These are phyloP conservation scores for Apoda limacodes DNA, from an alignment of 2,888 invertebrate species.

Conservation along the genomic window DNA sequence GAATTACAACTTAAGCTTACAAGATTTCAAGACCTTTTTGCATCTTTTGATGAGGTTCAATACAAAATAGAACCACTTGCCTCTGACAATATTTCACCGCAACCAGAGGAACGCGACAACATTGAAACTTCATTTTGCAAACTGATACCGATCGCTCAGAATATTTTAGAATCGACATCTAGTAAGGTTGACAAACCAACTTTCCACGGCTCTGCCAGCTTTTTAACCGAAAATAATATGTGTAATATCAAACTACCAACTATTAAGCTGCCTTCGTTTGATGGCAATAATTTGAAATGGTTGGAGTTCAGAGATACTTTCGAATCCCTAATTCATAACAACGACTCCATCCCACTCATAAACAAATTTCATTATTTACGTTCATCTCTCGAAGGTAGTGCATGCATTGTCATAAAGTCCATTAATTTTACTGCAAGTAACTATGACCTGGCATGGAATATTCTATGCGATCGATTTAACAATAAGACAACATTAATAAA, in stretches of 20 bases:
- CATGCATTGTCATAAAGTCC: slow-evolving; percentile 9
- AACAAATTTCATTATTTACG: slow-evolving; percentile 21
- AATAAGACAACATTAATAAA: slow-evolving; percentile 9
- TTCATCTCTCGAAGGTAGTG: slow-evolving; percentile 14
- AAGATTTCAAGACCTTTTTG: neutral
- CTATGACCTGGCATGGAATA: slow-evolving; percentile 10
- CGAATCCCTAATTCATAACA: slow-evolving; percentile 16
- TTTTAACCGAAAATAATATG: too few species aligned
- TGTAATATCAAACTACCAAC: slow-evolving; percentile 6
- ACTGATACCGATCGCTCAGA: too few species aligned
- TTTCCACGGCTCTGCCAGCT: too few species aligned
- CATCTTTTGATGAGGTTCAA: neutral
- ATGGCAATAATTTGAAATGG: slow-evolving; percentile 16
- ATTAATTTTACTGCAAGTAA: slow-evolving; percentile 10
- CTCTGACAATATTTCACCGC: neutral
- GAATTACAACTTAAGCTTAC: neutral
- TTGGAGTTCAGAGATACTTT: slow-evolving; percentile 19
- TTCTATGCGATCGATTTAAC: slow-evolving; percentile 9
- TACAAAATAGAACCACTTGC: neutral
- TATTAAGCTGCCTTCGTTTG: slow-evolving; percentile 18
- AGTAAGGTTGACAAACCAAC: too few species aligned
- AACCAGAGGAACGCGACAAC: too few species aligned
- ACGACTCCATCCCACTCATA: slow-evolving; percentile 15
- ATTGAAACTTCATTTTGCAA: too few species aligned
- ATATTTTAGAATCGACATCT: too few species aligned